A percentile compares a stretch with the other conserved stretches of the same genome.
phyloP scores from a whole-genome alignment of 2,888 invertebrate genomes.

The Pristionchus mayeri region DNA sequence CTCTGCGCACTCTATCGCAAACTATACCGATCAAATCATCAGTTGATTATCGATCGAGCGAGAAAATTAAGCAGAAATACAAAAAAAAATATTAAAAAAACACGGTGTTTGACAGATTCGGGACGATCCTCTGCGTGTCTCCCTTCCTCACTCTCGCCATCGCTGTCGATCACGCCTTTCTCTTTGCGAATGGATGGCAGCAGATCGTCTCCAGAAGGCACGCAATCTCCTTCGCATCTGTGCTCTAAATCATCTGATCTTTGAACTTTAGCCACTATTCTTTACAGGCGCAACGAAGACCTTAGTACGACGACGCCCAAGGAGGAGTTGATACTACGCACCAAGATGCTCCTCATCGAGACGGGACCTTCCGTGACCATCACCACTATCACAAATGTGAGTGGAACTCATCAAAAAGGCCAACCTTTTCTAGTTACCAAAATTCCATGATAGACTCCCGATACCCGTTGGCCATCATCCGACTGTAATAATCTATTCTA shows the following conservation, averaged over 20 bases:
- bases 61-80: too few species aligned
- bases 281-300: slow-evolving; percentile 21
- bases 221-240: too few species aligned
- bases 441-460: too few species aligned
- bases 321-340: slow-evolving; percentile 56
- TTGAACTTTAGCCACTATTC: neutral
- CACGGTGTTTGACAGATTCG: slow-evolving; percentile 63
- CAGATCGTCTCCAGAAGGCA: slow-evolving; percentile 58
- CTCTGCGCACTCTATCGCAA: too few species aligned
- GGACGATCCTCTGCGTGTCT: slow-evolving; percentile 74
- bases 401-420: too few species aligned
- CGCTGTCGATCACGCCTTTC: slow-evolving; percentile 55
- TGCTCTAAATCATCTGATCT: too few species aligned
- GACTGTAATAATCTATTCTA: neutral
- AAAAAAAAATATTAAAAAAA: too few species aligned
- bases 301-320: neutral
- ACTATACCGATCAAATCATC: too few species aligned
- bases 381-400: slow-evolving; percentile 72
- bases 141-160: slow-evolving; percentile 53
- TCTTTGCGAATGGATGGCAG: slow-evolving; percentile 71
- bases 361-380: slow-evolving; percentile 69
- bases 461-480: neutral
- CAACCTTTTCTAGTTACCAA: too few species aligned
- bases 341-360: slow-evolving; percentile 65
- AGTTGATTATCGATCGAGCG: too few species aligned